A percentile compares a stretch with the other conserved stretches of the same genome.
Evolutionary conservation across 2,113 vertebrate genomes (phyloP).

Genomic region (Argyrosomus japonicus): DNA sequence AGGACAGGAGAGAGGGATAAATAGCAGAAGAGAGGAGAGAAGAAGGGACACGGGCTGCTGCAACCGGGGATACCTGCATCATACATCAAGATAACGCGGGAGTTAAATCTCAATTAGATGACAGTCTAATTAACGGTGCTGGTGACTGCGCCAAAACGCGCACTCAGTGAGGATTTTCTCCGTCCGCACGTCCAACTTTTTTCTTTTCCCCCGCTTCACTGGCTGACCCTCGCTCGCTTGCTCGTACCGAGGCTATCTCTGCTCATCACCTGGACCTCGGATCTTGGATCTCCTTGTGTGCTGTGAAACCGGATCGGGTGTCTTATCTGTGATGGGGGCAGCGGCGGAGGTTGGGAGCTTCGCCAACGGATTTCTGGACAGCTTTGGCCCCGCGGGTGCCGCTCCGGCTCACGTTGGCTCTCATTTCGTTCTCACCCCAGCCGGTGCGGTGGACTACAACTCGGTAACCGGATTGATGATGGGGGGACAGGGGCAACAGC

Average conservation of each 20-base stretch:
- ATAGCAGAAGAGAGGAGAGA: conserved; percentile 63
- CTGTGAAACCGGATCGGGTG: conserved; percentile 36
- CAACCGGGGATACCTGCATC: conserved; percentile 37
- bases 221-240: conserved; percentile 13
- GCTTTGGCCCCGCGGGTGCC: conserved; percentile 82
- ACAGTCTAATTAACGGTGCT: conserved; percentile 57
- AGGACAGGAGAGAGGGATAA: conserved; percentile 68
- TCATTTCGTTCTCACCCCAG: conserved; percentile 90
- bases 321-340: conserved; percentile 88
- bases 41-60: conserved; percentile 48
- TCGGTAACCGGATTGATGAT: conserved; percentile 82
- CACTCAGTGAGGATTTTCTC: conserved; percentile 42
- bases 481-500: conserved; percentile 78
- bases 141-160: conserved; percentile 75
- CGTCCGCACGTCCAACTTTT: conserved; percentile 66
- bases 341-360: conserved; percentile 89
- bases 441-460: conserved; percentile 92
- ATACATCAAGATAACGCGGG: conserved; percentile 49
- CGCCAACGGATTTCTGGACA: conserved; percentile 87
- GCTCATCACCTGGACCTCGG: conserved; percentile 47
- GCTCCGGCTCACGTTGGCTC: conserved; percentile 83
- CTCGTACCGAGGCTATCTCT: conserved; percentile 14
- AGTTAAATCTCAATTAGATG: conserved; percentile 58
- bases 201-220: conserved; percentile 11
- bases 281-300: conserved; percentile 31